Evolutionary conservation across 2,888 invertebrate genomes (phyloP).

Genomic region (Baronia brevicornis): DNA sequence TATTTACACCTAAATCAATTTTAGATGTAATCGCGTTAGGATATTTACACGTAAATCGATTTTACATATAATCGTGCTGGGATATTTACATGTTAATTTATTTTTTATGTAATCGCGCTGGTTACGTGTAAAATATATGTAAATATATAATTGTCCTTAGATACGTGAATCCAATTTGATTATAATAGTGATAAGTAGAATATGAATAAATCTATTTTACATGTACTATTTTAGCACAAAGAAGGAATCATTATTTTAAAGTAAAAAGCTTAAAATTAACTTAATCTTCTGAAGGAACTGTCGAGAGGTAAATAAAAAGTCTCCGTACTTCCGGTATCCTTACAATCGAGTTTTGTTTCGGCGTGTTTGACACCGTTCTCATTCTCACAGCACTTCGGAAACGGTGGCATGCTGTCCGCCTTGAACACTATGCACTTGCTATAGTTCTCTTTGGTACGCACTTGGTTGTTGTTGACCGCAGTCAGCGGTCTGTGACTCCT

Average conservation of each 20-base stretch:
- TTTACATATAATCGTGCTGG: no score
- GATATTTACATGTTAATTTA: no score
- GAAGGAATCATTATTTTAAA: neutral
- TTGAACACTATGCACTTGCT: constrained; percentile 44
- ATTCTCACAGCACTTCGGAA: constrained; percentile 60
- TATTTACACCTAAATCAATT: no score
- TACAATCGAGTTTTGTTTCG: constrained; percentile 34
- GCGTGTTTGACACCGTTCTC: constrained; percentile 41
- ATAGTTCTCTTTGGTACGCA: constrained; percentile 50
- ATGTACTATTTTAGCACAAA: no score
- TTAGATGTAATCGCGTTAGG: no score
- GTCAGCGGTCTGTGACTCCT: constrained; percentile 39
- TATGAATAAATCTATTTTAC: no score
- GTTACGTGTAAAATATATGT: no score
- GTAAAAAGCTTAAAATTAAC: neutral
- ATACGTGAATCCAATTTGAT: no score
- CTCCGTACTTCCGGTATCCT: constrained; percentile 46
- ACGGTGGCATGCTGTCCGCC: constrained; percentile 45
- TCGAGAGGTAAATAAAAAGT: constrained; percentile 49
- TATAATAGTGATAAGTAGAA: no score
- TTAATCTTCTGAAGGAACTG: constrained; percentile 14
- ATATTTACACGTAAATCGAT: no score
- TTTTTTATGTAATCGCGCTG: no score
- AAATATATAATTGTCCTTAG: no score
- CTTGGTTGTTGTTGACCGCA: constrained; percentile 48